These are phyloP conservation scores for Varanus salvator DNA, from an alignment of 2,113 vertebrate species.

Conservation along the genomic window DNA sequence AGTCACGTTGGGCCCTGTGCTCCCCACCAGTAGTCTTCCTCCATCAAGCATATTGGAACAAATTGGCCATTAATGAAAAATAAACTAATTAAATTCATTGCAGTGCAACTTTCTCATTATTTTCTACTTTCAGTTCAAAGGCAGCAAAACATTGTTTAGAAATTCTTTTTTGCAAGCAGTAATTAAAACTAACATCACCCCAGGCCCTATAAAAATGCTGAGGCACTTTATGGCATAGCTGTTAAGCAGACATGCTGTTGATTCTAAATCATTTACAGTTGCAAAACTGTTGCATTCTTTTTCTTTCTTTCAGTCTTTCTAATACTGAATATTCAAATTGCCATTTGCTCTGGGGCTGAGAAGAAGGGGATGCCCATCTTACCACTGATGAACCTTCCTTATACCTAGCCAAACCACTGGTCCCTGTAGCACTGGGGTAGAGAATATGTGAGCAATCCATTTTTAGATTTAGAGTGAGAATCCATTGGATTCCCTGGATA, in stretches of 20 bases:
- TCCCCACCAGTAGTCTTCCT: neutral
- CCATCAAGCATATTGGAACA: conserved; percentile 4
- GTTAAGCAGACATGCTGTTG: neutral
- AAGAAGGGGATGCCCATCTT: neutral
- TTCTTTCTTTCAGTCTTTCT: neutral
- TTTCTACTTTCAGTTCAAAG: neutral
- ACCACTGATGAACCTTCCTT: neutral
- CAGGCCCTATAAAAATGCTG: conserved; percentile 25
- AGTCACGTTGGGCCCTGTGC: neutral
- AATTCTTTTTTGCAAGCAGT: conserved; percentile 4
- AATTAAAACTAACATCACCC: conserved; percentile 28
- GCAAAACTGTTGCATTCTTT: neutral
- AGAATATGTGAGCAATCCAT: neutral
- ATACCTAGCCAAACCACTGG: too few species aligned
- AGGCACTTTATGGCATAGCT: conserved; percentile 3
- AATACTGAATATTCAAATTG: neutral
- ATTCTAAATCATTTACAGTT: conserved; percentile 6
- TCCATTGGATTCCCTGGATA: too few species aligned
- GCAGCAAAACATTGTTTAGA: conserved; percentile 7
- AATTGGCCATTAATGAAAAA: conserved; percentile 11
- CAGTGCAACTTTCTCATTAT: conserved; percentile 10
- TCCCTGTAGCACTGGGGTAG: too few species aligned
- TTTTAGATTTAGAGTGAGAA: too few species aligned
- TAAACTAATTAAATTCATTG: conserved; percentile 13
- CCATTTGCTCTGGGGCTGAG: neutral